Evolutionary conservation across 2,888 invertebrate genomes (phyloP), one percentile per base, ranked within the genome.

Genomic region (Cryptophagus acutangulus): DNA sequence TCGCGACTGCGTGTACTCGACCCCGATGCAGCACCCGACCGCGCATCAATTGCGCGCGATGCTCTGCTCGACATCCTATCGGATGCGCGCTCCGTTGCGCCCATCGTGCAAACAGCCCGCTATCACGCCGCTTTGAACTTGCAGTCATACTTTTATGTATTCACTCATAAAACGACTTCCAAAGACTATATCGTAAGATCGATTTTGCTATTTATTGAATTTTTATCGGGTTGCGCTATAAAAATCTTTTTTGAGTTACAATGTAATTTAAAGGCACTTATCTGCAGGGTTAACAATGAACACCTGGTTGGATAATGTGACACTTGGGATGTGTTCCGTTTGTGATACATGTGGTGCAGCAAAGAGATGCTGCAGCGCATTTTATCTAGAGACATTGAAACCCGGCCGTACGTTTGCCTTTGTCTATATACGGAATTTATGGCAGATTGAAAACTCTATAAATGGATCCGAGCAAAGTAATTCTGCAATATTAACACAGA

Each of bases 131-230:
- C 76, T 51, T 76, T 82, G 16, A 86, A 87, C 69, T 74, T 79
- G 1, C 81, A 82, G 60, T 86, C 86, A 38, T 91, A 85, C 67
- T 87, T 92, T 75, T 92, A 91, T 62, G 87, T 91, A 16, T 91
- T 91, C 59, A 81, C 84, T 3, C 91, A 94, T 63, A 86, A 85
- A 52, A 88, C 87, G 41, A 76, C 81, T 48, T 81, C 84, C 57
- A 85, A 84, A 45, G 83, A 87, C 48, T 84, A 84, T 66, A 80
- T 85, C 31, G 89, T 89, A 71, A 81, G 82, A n/a, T n/a, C n/a
- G n/a, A n/a, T n/a, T n/a, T n/a, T n/a, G n/a, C n/a, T n/a, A n/a
- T n/a, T 4, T 16, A 31, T 31, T 15, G 31, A 15, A 31, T 20
- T 31, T 31, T 15, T 8, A 12, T 4, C 26, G n/a, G n/a, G 13